Evolutionary conservation across 2,888 invertebrate species (phyloP), one percentile per base, ranked within the genome.

Genomic region (Chrysomela aeneicollis): DNA sequence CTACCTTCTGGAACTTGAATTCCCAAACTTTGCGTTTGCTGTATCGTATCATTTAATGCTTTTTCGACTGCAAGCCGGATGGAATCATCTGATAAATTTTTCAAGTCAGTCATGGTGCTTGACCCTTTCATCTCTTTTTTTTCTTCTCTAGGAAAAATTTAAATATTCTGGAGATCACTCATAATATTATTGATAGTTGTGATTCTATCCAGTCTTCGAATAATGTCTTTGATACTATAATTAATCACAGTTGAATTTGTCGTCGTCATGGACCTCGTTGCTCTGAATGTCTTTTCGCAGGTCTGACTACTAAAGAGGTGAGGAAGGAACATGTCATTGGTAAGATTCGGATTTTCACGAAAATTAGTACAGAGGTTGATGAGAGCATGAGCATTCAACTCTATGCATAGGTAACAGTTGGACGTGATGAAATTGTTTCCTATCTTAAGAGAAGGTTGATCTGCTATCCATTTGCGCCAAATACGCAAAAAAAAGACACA

Each of bases 181-280:
- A n/a, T n/a, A n/a, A n/a, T n/a, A n/a, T n/a, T n/a, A n/a, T n/a
- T n/a, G n/a, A n/a, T n/a, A n/a, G n/a, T n/a, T n/a, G n/a, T n/a
- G n/a, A n/a, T n/a, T n/a, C n/a, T n/a, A n/a, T n/a, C n/a, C n/a
- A n/a, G n/a, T n/a, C n/a, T 35, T 10, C 6, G 32, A 35, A 35
- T 35, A 10, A 35, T 35, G 32, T 35, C 32, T 22, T 53, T 12
- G 32, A 30, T 53, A 26, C 61, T 61, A 46, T 19, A 61, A 21
- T 42, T 61, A 37, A 58, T 47, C 15, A 53, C 46, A 37, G 61
- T 61, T 22, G 55, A 61, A 46, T 57, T 42, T 32, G 55, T 61
- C 22, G 61, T 32, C 12, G 61, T 55, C 55, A 61, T 53, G 21
- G 61, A 57, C 42, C 61, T 57, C 17, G 46, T 61, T 17, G 53